Evolutionary conservation across 2,797 vertebrate genomes (phyloP).

Genomic region (Falco concolor): DNA sequence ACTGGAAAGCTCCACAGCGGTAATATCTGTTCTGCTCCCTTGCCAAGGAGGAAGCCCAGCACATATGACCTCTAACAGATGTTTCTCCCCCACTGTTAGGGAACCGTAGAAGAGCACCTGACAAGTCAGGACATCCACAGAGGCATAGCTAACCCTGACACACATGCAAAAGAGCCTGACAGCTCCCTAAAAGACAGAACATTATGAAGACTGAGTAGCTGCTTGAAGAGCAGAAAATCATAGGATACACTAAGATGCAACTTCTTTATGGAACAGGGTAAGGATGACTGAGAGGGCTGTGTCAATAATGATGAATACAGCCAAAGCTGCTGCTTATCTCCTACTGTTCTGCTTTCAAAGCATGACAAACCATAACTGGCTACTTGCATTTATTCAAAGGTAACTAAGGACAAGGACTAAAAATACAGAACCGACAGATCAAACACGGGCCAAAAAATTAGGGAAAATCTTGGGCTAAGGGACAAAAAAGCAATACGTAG

Average conservation of each 20-base stretch:
- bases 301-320: background rate
- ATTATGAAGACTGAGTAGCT: background rate
- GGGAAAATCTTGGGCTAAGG: background rate
- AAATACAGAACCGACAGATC: background rate
- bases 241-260: background rate
- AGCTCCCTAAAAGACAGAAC: background rate
- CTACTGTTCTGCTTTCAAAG: background rate
- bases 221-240: background rate
- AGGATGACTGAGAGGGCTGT: background rate
- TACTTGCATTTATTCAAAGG: background rate
- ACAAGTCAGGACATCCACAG: background rate
- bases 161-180: background rate
- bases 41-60: background rate
- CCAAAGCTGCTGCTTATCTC: background rate
- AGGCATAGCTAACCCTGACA: background rate
- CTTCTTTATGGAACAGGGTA: background rate
- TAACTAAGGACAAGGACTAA: background rate
- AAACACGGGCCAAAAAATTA: background rate
- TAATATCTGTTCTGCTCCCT: background rate
- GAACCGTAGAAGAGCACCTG: background rate
- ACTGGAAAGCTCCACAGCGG: background rate
- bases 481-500: background rate
- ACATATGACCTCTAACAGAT: background rate
- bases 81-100: background rate
- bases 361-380: background rate